Percentiles rank a stretch among this genome's conserved stretches.
Evolutionary conservation across 1,140 invertebrate species (phyloP).

Genomic region (Sycophaga agraensis): DNA sequence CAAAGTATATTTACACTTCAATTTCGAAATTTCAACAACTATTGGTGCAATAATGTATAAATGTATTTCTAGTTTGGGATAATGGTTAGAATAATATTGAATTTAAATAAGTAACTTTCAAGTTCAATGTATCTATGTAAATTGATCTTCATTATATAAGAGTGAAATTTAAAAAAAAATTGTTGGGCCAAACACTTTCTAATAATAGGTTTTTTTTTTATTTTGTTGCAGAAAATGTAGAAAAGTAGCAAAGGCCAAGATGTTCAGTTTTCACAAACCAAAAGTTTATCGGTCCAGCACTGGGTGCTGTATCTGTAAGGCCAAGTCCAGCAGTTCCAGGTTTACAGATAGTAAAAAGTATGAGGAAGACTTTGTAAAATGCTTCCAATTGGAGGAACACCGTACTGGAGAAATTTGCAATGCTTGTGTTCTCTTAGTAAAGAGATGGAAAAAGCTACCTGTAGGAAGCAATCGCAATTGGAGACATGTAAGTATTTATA

Average conservation of each 20-base stretch:
- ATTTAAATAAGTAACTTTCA: too few relatives aligned
- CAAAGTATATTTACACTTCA: too few relatives aligned
- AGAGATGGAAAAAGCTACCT: slow-evolving; percentile 83
- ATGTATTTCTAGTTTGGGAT: too few relatives aligned
- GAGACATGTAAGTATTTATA: slow-evolving; percentile 72
- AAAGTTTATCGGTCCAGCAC: slow-evolving; percentile 82
- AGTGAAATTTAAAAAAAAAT: too few relatives aligned
- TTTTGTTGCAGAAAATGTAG: slow-evolving; percentile 32
- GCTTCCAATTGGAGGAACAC: slow-evolving; percentile 76
- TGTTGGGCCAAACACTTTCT: too few relatives aligned
- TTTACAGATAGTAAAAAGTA: slow-evolving; percentile 88
- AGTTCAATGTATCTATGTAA: too few relatives aligned
- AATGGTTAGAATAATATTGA: too few relatives aligned
- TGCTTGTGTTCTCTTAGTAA: slow-evolving; percentile 83
- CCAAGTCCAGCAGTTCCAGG: slow-evolving; percentile 83
- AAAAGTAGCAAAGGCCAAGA: slow-evolving; percentile 51
- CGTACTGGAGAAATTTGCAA: slow-evolving; percentile 86
- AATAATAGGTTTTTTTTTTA: slow-evolving; percentile 4
- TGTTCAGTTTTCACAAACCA: slow-evolving; percentile 90
- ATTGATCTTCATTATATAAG: too few relatives aligned
- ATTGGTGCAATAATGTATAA: too few relatives aligned
- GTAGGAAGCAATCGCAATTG: slow-evolving; percentile 76
- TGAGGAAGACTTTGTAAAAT: slow-evolving; percentile 81
- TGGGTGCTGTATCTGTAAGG: slow-evolving; percentile 87
- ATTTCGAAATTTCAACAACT: too few relatives aligned